Percentiles rank a stretch among this genome's conserved stretches.
phyloP scores from a whole-genome alignment of 2,888 invertebrate species.

The Lordiphosa fenestrarum region DNA sequence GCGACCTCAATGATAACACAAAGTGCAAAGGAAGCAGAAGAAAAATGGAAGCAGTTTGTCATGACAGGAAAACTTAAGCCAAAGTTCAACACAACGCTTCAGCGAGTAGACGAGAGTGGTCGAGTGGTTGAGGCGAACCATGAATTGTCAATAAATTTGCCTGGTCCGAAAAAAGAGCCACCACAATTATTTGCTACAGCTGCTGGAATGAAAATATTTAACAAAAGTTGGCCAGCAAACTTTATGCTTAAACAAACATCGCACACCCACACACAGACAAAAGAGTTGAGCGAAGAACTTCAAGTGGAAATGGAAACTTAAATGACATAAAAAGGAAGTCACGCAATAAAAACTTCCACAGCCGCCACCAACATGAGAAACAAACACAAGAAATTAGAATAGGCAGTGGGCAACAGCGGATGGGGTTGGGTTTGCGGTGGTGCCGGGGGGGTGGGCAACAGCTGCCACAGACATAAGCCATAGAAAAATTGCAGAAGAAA shows the following conservation, averaged over 20 bases:
- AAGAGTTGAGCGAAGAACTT: constrained; percentile 27
- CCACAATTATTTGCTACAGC: constrained; percentile 66
- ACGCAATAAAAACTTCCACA: constrained; percentile 59
- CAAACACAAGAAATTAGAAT: constrained; percentile 12
- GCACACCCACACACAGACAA: constrained; percentile 15
- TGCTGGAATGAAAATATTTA: constrained; percentile 72
- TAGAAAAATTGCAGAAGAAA: too few relatives aligned
- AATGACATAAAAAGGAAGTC: constrained; percentile 60
- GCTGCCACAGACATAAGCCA: background rate
- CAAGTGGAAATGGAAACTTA: constrained; percentile 47
- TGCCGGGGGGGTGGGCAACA: background rate
- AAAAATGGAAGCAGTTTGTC: constrained; percentile 74
- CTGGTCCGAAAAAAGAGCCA: constrained; percentile 19
- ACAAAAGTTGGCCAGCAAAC: constrained; percentile 61
- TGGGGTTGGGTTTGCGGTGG: too few relatives aligned
- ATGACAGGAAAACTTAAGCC: constrained; percentile 63
- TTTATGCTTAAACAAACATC: constrained; percentile 61
- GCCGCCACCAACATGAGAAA: constrained; percentile 10
- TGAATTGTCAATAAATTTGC: constrained; percentile 74
- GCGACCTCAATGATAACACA: constrained; percentile 37
- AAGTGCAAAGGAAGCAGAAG: constrained; percentile 14
- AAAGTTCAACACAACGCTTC: constrained; percentile 63
- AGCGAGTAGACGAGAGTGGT: constrained; percentile 4
- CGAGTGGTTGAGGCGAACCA: constrained; percentile 25
- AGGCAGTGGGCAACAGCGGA: constrained; percentile 11